phyloP scores from a whole-genome alignment of 2,113 vertebrate species.

The Climacteris rufus region DNA sequence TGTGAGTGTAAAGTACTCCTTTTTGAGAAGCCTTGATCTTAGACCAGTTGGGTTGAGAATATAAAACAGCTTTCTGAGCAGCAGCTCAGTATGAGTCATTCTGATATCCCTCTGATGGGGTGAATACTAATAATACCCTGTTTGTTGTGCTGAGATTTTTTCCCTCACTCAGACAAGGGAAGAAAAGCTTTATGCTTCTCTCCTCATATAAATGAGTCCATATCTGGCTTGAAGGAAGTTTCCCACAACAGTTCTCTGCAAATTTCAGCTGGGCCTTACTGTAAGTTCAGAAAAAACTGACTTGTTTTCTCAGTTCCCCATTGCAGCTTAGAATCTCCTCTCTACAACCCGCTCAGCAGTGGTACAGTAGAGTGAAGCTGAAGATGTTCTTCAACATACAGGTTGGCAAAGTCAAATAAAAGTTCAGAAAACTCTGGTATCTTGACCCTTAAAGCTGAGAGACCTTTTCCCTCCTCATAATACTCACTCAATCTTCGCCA shows the following conservation, averaged over 20 bases:
- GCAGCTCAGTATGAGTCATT: neutral
- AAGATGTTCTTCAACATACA: neutral
- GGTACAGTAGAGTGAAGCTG: neutral
- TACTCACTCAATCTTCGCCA: neutral
- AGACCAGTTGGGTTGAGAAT: neutral
- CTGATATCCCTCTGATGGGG: neutral
- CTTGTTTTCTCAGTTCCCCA: neutral
- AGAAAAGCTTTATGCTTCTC: neutral
- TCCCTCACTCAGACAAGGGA: neutral
- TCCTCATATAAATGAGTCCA: neutral
- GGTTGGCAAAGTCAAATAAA: neutral
- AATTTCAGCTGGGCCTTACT: neutral
- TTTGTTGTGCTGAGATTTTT: neutral
- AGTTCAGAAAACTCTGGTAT: neutral
- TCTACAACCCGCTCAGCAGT: neutral
- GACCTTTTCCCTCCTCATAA: neutral
- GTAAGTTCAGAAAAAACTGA: neutral
- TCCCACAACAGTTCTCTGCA: neutral
- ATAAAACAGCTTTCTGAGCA: conserved; percentile 1
- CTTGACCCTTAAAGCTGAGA: neutral
- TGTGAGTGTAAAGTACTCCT: neutral
- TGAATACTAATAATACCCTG: neutral
- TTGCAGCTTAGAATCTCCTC: neutral
- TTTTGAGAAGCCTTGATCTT: neutral
- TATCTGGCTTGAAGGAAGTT: neutral